These are phyloP conservation scores for Myoxocephalus aenaeus DNA, from an alignment of 2,797 vertebrate genomes.

Conservation along the genomic window DNA sequence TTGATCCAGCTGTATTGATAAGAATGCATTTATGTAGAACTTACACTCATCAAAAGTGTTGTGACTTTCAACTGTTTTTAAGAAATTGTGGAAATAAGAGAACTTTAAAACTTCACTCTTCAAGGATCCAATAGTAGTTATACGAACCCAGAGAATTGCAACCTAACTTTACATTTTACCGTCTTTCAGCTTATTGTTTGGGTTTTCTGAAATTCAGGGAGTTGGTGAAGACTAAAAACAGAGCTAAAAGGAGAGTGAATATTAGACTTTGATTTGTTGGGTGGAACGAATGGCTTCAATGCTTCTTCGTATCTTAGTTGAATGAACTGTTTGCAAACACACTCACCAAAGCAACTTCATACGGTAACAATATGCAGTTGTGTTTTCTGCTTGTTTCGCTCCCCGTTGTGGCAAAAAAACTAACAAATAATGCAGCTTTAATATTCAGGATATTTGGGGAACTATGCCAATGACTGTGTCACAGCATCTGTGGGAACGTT, in stretches of 20 bases:
- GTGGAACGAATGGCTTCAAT: not conserved
- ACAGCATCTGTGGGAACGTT: no score
- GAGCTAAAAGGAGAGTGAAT: not conserved
- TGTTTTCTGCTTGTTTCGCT: no score
- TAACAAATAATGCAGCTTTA: no score
- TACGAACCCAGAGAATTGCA: no score
- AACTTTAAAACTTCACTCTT: not conserved
- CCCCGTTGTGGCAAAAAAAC: no score
- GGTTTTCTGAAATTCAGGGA: not conserved
- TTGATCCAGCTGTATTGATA: not conserved
- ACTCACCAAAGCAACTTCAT: no score
- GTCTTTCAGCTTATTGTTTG: not conserved
- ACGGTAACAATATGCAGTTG: no score
- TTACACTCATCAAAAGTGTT: not conserved
- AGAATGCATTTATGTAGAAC: not conserved
- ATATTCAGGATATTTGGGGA: no score
- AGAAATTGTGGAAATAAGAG: not conserved
- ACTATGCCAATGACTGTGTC: no score
- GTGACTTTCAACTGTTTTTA: not conserved
- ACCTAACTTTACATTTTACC: not conserved
- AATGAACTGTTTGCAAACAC: no score
- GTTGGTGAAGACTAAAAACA: not conserved
- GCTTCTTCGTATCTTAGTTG: not conserved
- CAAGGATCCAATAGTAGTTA: not conserved
- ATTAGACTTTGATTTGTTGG: not conserved